These are phyloP conservation scores for Noctua comes DNA, from an alignment of 2,888 invertebrate species.

Conservation along the genomic window DNA sequence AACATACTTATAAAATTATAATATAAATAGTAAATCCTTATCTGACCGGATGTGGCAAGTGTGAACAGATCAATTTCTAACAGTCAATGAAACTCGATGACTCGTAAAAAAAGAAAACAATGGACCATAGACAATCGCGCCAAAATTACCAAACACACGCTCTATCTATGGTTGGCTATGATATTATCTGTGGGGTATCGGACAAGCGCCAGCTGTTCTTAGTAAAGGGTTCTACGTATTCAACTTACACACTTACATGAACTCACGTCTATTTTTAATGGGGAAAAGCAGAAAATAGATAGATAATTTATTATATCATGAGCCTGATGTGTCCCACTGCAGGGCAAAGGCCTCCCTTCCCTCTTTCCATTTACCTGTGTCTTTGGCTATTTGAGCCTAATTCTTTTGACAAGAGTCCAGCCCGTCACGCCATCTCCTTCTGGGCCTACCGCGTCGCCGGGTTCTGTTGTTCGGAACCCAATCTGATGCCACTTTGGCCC, in stretches of 20 bases:
- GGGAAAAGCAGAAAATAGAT: background rate
- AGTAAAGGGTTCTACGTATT: constrained; percentile 9
- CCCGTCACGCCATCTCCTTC: no score
- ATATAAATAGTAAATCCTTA: constrained; percentile 55
- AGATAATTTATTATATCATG: no score
- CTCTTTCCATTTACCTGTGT: no score
- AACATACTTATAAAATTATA: constrained; percentile 47
- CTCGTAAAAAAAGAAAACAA: constrained; percentile 79
- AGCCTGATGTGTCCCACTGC: no score
- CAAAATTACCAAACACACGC: constrained; percentile 85
- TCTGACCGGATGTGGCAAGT: constrained; percentile 69
- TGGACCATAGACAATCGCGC: constrained; percentile 81
- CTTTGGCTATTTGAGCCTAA: no score
- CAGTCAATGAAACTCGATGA: constrained; percentile 69
- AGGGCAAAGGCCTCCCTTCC: no score
- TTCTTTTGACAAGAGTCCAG: no score
- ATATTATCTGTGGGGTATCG: constrained; percentile 74
- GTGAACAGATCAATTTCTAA: constrained; percentile 70
- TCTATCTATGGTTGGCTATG: constrained; percentile 63
- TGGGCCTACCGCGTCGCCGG: no score
- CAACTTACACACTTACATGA: background rate
- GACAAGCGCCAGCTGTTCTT: constrained; percentile 17
- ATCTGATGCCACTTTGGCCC: no score
- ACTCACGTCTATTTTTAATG: background rate
- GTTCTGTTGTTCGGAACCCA: no score